Percentiles rank a stretch among this genome's conserved stretches.
Evolutionary conservation across 2,797 vertebrate species (phyloP).

Genomic region (Austrolebias charrua): DNA sequence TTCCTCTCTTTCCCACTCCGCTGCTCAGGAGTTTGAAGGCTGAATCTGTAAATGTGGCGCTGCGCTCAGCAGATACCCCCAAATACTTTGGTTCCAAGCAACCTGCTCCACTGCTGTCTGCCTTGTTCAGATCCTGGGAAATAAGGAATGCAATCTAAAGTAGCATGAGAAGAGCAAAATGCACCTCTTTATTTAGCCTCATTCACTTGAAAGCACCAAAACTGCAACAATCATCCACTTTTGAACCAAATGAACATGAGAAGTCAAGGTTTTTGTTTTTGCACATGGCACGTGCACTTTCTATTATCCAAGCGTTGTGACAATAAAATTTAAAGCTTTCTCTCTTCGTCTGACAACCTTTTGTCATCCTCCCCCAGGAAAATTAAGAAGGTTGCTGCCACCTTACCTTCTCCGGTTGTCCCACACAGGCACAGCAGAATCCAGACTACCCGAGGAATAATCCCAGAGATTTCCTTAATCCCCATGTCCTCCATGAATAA

Average conservation of each 20-base stretch:
- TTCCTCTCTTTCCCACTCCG: not conserved
- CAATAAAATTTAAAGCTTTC: not conserved
- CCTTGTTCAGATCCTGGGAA: too few species aligned
- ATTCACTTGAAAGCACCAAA: too few species aligned
- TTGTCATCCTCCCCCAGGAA: conserved; percentile 4
- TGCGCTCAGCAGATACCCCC: not conserved
- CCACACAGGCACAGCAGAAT: conserved; percentile 40
- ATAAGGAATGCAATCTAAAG: too few species aligned
- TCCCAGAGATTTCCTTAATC: conserved; percentile 47
- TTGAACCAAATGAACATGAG: not conserved
- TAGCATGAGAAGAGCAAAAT: too few species aligned
- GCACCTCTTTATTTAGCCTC: too few species aligned
- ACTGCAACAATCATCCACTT: not conserved
- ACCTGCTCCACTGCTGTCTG: too few species aligned
- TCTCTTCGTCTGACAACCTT: not conserved
- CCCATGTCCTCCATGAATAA: conserved; percentile 44
- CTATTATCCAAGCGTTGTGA: not conserved
- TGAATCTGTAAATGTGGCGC: not conserved
- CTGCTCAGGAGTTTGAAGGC: too few species aligned
- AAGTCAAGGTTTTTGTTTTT: not conserved
- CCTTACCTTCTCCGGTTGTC: conserved; percentile 64
- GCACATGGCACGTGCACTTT: not conserved
- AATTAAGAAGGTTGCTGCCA: conserved; percentile 11
- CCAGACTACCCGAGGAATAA: conserved; percentile 44
- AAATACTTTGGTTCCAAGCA: too few species aligned